phyloP scores from a whole-genome alignment of 1,140 invertebrate species.

The Charaxes varanes region DNA sequence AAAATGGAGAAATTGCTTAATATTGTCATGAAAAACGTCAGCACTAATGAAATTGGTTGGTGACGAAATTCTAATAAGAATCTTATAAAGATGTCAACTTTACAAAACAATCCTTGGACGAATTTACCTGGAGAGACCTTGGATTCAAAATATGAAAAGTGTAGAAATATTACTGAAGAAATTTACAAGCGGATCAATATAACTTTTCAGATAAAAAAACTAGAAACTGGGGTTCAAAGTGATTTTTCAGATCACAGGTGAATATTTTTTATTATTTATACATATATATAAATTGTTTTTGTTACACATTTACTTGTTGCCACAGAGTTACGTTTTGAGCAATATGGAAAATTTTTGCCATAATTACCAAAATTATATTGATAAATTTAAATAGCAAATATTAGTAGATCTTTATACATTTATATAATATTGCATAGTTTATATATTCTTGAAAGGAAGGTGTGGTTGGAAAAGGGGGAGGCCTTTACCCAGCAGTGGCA shows the following conservation, averaged over 20 bases:
- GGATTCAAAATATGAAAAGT: conserved; percentile 59
- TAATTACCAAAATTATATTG: no score
- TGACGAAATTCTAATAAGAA: conserved; percentile 29
- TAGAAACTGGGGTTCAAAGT: conserved; percentile 44
- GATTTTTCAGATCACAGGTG: conserved; percentile 54
- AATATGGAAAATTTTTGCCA: no score
- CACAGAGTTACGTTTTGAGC: no score
- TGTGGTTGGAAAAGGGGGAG: no score
- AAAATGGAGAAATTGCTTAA: conserved; percentile 18
- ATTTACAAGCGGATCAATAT: conserved; percentile 68
- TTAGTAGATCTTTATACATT: no score
- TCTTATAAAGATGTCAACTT: conserved; percentile 53
- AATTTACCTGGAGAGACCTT: conserved; percentile 30
- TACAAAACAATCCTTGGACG: conserved; percentile 46
- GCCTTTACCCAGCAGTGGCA: no score
- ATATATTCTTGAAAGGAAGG: no score
- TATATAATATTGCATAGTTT: no score
- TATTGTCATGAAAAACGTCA: conserved; percentile 6
- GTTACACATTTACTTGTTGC: no score
- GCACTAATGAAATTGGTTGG: not conserved
- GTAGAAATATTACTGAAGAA: conserved; percentile 61
- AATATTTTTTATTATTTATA: conserved; percentile 1
- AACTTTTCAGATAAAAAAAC: conserved; percentile 64
- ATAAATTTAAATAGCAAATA: no score
- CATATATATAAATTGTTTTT: not conserved